phyloP scores from a whole-genome alignment of 2,113 vertebrate species.

The Brachypodius melanocephalos region DNA sequence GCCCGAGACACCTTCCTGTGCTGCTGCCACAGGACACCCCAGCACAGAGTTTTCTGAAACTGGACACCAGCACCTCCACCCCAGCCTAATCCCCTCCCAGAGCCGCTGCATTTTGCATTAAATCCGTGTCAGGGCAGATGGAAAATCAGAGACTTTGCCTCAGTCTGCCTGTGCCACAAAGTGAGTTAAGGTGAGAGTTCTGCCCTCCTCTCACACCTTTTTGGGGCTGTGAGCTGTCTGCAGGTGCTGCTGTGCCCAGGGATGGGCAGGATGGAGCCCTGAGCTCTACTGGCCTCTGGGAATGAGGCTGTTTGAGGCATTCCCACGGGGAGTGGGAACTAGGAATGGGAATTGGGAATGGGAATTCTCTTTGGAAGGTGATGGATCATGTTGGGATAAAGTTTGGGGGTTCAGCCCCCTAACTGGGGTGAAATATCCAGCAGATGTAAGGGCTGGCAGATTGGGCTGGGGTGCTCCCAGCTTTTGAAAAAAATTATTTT shows the following conservation, averaged over 20 bases:
- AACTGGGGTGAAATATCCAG: accelerated
- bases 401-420: background rate
- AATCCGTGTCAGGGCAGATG: background rate
- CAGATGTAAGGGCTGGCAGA: background rate
- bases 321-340: background rate
- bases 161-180: background rate
- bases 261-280: background rate
- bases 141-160: background rate
- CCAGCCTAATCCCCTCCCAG: background rate
- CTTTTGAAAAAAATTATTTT: too few species aligned
- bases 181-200: background rate
- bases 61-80: background rate
- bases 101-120: background rate
- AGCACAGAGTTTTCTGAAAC: background rate
- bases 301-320: accelerated
- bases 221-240: background rate
- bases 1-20: accelerated
- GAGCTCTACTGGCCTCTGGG: background rate
- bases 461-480: background rate
- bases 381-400: background rate
- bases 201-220: background rate
- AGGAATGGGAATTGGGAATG: too few species aligned
- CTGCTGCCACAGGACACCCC: background rate
- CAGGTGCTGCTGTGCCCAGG: background rate
- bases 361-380: background rate